phyloP scores from a whole-genome alignment of 1,140 invertebrate genomes.

The Octopus bimaculoides region DNA sequence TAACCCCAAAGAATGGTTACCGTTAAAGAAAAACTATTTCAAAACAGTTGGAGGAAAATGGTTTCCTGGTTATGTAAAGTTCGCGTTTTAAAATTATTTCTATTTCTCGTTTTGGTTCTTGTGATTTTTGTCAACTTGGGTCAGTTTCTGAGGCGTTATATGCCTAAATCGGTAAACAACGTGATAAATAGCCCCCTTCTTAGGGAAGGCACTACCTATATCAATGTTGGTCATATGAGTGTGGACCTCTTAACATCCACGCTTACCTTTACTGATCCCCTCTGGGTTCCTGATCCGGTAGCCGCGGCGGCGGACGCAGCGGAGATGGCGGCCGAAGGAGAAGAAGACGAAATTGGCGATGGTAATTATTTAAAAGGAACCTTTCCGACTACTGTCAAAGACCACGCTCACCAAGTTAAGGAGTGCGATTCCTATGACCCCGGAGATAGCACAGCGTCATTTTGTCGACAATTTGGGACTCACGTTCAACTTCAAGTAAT shows the following conservation, averaged over 20 bases:
- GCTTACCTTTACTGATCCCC: neutral
- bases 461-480: neutral
- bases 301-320: neutral
- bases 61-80: neutral
- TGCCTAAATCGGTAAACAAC: neutral
- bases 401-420: neutral
- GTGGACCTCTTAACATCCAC: neutral
- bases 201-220: neutral
- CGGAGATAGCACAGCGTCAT: neutral
- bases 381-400: neutral
- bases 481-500: neutral
- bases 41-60: neutral
- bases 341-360: conserved; percentile 2
- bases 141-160: neutral
- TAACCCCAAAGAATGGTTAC: no score
- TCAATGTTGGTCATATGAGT: neutral
- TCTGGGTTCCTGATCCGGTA: neutral
- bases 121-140: neutral
- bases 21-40: no score
- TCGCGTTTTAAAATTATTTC: neutral
- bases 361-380: neutral
- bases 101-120: neutral
- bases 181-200: neutral
- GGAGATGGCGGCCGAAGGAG: neutral
- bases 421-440: neutral